phyloP scores from a whole-genome alignment of 1,140 invertebrate genomes.

The Drosophila guanche region DNA sequence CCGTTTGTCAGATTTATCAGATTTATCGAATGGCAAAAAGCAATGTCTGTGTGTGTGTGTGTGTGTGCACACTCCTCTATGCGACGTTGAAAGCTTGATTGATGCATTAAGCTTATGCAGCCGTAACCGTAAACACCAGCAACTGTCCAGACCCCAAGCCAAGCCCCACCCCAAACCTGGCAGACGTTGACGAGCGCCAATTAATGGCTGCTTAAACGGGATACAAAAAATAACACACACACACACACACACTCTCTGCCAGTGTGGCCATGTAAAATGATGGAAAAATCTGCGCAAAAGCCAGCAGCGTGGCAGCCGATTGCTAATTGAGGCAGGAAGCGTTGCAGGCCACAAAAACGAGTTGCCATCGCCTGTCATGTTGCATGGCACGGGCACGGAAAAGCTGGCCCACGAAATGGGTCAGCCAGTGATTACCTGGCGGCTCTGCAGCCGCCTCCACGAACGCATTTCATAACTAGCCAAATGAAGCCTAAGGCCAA shows the following conservation, averaged over 20 bases:
- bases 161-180: conserved; percentile 1
- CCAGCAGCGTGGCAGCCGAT: conserved; percentile 1
- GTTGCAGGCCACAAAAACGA: conserved; percentile 50
- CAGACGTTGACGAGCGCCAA: conserved; percentile 62
- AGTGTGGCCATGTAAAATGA: conserved; percentile 58
- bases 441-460: conserved; percentile 33
- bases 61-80: not conserved
- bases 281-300: conserved; percentile 63
- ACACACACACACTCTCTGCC: not conserved
- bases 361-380: conserved; percentile 65
- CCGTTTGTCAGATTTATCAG: conserved; percentile 47
- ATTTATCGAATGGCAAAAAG: conserved; percentile 58
- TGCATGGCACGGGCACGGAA: conserved; percentile 24
- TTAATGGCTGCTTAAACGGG: conserved; percentile 66
- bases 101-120: conserved; percentile 68
- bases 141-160: not conserved
- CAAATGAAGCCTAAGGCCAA: conserved; percentile 73
- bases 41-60: conserved; percentile 33
- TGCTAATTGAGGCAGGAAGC: conserved; percentile 79
- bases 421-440: conserved; percentile 58
- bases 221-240: conserved; percentile 13
- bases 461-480: conserved; percentile 60
- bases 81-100: conserved; percentile 76
- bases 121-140: not conserved
- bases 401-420: conserved; percentile 59